Percentiles rank a stretch among this genome's conserved stretches.
These are phyloP conservation scores for Prionchulus punctatus DNA, from an alignment of 2,888 invertebrate genomes.

Conservation along the genomic window DNA sequence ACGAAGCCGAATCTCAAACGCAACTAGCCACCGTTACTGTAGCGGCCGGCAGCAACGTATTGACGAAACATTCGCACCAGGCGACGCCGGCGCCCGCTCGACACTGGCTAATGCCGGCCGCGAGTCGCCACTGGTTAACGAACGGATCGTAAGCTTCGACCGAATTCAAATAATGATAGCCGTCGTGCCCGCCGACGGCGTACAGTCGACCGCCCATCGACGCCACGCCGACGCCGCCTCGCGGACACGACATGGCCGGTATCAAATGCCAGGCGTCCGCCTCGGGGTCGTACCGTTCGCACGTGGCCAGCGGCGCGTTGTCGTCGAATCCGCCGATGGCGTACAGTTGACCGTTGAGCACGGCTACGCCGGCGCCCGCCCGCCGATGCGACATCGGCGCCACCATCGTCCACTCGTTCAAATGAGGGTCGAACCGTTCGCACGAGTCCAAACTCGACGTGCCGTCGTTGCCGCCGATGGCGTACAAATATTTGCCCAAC, in stretches of 20 bases:
- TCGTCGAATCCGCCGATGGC: constrained; percentile 40
- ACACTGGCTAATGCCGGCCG: constrained; percentile 32
- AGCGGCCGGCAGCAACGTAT: constrained; percentile 1
- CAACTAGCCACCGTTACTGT: constrained; percentile 8
- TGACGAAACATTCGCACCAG: constrained; percentile 20
- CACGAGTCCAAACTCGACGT: constrained; percentile 38
- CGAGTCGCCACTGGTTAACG: constrained; percentile 31
- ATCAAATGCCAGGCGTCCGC: constrained; percentile 4
- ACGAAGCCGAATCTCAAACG: constrained; percentile 1
- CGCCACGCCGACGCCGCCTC: constrained; percentile 33
- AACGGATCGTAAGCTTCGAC: constrained; percentile 27
- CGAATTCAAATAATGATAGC: constrained; percentile 17
- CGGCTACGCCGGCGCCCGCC: constrained; percentile 40
- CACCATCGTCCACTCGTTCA: constrained; percentile 37
- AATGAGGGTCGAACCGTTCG: constrained; percentile 38
- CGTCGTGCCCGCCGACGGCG: constrained; percentile 33
- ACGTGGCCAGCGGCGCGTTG: constrained; percentile 36
- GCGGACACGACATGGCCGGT: constrained; percentile 20
- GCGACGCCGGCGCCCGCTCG: constrained; percentile 36
- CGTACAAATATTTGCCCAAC: constrained; percentile 33
- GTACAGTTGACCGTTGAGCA: constrained; percentile 37
- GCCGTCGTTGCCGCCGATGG: constrained; percentile 41
- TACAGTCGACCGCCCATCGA: constrained; percentile 30
- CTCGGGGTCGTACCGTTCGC: constrained; percentile 16
- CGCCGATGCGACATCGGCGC: constrained; percentile 36